Conservation (phyloP, 2,113 vertebrate genomes). For the Mormoops blainvillei region DNA sequence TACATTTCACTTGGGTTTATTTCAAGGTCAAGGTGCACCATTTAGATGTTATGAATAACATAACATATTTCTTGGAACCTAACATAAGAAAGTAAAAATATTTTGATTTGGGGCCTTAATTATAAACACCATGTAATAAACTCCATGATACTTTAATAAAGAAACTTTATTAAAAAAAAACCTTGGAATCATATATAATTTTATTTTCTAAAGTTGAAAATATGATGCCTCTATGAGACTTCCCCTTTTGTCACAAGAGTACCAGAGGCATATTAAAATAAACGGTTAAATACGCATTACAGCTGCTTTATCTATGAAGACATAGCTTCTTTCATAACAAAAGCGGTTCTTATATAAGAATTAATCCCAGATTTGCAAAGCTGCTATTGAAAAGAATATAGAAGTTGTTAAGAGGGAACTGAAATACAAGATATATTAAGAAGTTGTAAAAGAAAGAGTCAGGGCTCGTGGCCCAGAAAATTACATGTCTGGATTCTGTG, state of each 20-base stretch:
- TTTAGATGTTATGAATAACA: slow-evolving; percentile 67
- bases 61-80: slow-evolving; percentile 59
- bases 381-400: slow-evolving; percentile 39
- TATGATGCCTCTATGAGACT: not conserved
- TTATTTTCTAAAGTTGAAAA: slow-evolving; percentile 30
- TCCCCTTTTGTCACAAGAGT: slow-evolving; percentile 30
- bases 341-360: slow-evolving; percentile 24
- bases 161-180: slow-evolving; percentile 33
- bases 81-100: slow-evolving; percentile 62
- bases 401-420: slow-evolving; percentile 44
- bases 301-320: not conserved
- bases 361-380: slow-evolving; percentile 51
- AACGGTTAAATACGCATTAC: slow-evolving; percentile 35
- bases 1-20: slow-evolving; percentile 71
- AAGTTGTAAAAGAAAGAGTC: slow-evolving; percentile 27
- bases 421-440: slow-evolving; percentile 38
- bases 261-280: slow-evolving; percentile 15
- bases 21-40: slow-evolving; percentile 62
- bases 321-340: slow-evolving; percentile 15
- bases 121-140: slow-evolving; percentile 57
- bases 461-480: not conserved
- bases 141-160: slow-evolving; percentile 38
- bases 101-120: slow-evolving; percentile 58
- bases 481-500: not conserved
- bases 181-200: slow-evolving; percentile 6